Base-by-base conservation (phyloP, 2,888 invertebrate genomes). In the Acanthosoma haemorrhoidale region DNA sequence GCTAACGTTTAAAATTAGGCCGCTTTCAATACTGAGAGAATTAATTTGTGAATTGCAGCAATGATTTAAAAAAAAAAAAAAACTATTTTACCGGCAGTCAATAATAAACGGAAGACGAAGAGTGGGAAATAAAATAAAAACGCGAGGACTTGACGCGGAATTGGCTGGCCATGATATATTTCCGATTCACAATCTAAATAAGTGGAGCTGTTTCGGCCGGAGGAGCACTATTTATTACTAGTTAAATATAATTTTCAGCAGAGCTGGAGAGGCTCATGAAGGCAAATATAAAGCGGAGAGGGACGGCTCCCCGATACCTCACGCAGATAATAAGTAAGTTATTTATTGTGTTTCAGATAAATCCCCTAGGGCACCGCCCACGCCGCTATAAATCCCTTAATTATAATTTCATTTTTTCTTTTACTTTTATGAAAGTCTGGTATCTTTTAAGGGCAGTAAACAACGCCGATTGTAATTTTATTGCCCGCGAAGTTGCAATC, bases 301-400 rank as follows among this genome's bases (percentile, higher is more conserved):
- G 16, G n/a, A n/a, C n/a, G 41, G 16, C 16, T 41, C n/a, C n/a
- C 34, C 38, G 61, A 61, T 61, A 61, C 13, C 16, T 38, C 18
- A 21, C 9, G 16, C 18, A 61, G 61, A 61, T 61, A 61, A 61
- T 61, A 36, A 2, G 34, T 36, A 16, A 9, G 34, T 61, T 38
- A 61, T 61, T 61, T 61, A 61, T 61, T 32, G 61, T 36, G 36
- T 21, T 21, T 21, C n/a, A 61, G 61, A 61, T 61, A 61, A 61
- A 36, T 11, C 38, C 38, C 2, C 34, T 21, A 51, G 4, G 61
- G 38, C 25, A 11, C 15, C 38, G 61, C 61, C 38, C 36, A 1
- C 4, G 9, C 16, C n/a, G 36, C 18, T 13, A 38, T 34, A 38
- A 61, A 21, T 61, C 25, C 21, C 13, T 61, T 38, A 61, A 61